These are phyloP conservation scores for Lagorchestes hirsutus DNA, from an alignment of 2,797 vertebrate species.

Conservation along the genomic window DNA sequence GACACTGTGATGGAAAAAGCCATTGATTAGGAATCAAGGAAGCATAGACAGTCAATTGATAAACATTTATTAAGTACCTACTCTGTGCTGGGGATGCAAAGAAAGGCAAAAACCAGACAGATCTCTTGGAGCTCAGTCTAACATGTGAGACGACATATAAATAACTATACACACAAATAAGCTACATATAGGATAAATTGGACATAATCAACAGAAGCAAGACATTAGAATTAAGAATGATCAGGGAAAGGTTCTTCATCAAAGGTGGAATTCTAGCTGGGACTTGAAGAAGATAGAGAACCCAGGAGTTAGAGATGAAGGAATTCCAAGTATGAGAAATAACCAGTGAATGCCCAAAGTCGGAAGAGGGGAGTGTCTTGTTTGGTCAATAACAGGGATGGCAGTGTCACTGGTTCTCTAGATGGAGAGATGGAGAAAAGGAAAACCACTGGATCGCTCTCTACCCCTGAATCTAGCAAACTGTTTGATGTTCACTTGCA, in stretches of 20 bases:
- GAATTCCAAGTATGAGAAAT: not conserved
- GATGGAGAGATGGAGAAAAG: not conserved
- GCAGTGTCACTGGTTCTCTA: not conserved
- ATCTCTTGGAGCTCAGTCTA: not conserved
- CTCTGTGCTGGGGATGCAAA: no score
- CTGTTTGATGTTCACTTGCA: not conserved
- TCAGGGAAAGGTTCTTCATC: not conserved
- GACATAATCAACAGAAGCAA: not conserved
- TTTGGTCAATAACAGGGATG: not conserved
- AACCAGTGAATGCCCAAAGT: not conserved
- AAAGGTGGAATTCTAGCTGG: not conserved
- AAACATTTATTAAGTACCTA: no score
- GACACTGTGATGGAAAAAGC: not conserved
- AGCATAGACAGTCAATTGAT: no score
- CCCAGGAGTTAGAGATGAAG: not conserved
- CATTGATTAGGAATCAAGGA: not conserved
- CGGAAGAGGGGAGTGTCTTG: not conserved
- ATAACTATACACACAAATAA: not conserved
- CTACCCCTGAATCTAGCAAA: no score
- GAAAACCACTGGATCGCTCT: fast-evolving
- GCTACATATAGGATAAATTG: not conserved
- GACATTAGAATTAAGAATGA: not conserved
- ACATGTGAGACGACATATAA: not conserved
- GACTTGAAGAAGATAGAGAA: not conserved
- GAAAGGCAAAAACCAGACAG: not conserved